Evolutionary conservation across 1,140 invertebrate species (phyloP).

Genomic region (Brachionus manjavacas): DNA sequence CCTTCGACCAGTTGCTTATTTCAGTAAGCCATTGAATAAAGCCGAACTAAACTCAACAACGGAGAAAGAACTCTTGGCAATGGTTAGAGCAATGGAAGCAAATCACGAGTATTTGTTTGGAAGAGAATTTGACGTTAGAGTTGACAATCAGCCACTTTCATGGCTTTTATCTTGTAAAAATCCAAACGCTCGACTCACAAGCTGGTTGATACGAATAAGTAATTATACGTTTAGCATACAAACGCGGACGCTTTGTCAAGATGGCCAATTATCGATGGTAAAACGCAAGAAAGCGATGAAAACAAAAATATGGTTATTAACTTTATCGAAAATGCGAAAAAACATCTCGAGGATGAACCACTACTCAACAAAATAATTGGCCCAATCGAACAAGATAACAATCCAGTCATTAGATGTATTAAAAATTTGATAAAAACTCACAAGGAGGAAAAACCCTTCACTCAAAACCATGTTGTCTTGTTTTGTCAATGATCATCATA

Average conservation of each 20-base stretch:
- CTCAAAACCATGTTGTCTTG: constrained; percentile 40
- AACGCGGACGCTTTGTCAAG: constrained; percentile 44
- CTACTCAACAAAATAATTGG: neutral
- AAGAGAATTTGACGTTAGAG: constrained; percentile 56
- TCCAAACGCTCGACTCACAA: neutral
- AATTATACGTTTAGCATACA: neutral
- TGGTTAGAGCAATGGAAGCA: constrained; percentile 54
- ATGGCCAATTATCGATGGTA: neutral
- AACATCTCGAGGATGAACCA: neutral
- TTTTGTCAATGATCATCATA: constrained; percentile 30
- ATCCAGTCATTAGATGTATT: neutral
- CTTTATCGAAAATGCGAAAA: neutral
- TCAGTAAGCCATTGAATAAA: neutral
- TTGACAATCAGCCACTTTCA: constrained; percentile 58
- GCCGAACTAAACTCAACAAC: constrained; percentile 47
- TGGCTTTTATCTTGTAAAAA: constrained; percentile 48
- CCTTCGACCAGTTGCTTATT: neutral
- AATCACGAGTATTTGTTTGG: constrained; percentile 57
- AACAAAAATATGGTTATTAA: neutral
- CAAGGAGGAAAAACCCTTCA: constrained; percentile 40
- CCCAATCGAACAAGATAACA: neutral
- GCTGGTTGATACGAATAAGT: neutral
- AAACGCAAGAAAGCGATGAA: neutral
- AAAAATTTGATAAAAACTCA: neutral
- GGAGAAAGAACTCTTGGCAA: constrained; percentile 52